A percentile compares a stretch with the other conserved stretches of the same genome.
Conservation (phyloP, 2,888 invertebrate species). For the Platycheirus albimanus region DNA sequence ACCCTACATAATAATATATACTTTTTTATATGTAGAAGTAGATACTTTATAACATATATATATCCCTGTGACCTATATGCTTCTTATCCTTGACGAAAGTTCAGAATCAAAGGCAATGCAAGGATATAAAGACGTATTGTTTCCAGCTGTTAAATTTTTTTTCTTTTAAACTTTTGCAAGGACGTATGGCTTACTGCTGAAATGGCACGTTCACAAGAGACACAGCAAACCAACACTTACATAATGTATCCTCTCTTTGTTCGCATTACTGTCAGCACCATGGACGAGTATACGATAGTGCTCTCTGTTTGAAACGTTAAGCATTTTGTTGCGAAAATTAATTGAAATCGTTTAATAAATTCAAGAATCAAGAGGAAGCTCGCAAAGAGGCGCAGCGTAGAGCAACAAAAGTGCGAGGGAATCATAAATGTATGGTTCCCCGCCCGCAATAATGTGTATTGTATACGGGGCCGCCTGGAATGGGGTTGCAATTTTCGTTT, state of each 20-base stretch:
- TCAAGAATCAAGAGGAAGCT: too few relatives aligned
- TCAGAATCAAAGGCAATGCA: constrained; percentile 1
- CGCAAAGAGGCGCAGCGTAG: constrained; percentile 47
- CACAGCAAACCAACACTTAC: constrained; percentile 16
- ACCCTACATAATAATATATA: not conserved
- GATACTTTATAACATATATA: not conserved
- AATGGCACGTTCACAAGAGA: constrained; percentile 42
- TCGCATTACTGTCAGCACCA: constrained; percentile 44
- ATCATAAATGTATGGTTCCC: not conserved
- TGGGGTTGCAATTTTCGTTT: constrained; percentile 70
- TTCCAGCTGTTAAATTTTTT: constrained; percentile 31
- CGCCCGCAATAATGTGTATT: constrained; percentile 9
- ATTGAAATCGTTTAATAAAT: constrained; percentile 63
- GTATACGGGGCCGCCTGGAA: constrained; percentile 38
- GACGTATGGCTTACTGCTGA: constrained; percentile 48
- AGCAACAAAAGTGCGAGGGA: constrained; percentile 16
- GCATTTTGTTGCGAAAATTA: constrained; percentile 44
- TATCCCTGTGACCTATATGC: constrained; percentile 17
- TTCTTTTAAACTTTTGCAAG: constrained; percentile 9
- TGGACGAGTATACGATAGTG: not conserved
- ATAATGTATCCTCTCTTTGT: constrained; percentile 13
- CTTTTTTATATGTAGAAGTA: too few relatives aligned
- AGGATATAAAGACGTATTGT: not conserved
- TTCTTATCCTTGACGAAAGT: constrained; percentile 16
- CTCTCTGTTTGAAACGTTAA: not conserved